phyloP scores from a whole-genome alignment of 2,113 vertebrate genomes.

The Psittacula cyanocephala region DNA sequence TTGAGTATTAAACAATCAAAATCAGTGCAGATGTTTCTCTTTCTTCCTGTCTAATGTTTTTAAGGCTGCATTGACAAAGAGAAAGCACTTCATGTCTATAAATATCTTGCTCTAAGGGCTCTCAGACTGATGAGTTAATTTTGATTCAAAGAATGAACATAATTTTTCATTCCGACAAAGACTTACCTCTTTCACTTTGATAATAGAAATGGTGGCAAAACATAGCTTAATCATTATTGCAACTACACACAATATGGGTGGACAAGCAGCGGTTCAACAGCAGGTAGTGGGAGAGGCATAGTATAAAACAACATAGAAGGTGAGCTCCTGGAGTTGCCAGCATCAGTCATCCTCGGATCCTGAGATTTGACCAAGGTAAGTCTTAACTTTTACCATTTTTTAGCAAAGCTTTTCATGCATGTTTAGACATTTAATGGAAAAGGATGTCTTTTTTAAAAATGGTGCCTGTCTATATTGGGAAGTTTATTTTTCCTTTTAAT shows the following conservation, averaged over 20 bases:
- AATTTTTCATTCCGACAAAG: neutral
- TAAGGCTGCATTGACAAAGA: neutral
- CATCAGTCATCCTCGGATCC: neutral
- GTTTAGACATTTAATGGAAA: neutral
- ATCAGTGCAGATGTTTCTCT: neutral
- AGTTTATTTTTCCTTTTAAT: neutral
- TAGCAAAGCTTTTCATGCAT: neutral
- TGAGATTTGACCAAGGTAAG: neutral
- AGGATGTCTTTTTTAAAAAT: neutral
- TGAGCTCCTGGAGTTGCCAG: neutral
- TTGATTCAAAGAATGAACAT: neutral
- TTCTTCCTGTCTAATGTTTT: neutral
- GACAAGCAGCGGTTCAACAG: neutral
- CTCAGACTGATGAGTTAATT: neutral
- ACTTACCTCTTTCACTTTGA: neutral
- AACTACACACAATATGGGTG: neutral
- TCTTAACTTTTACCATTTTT: neutral
- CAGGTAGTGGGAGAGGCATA: neutral
- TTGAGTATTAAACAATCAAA: constrained; percentile 70
- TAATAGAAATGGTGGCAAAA: neutral
- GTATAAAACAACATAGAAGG: neutral
- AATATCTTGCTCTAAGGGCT: neutral
- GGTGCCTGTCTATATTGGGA: neutral
- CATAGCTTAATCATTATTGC: neutral
- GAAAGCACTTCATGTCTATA: neutral